These are phyloP conservation scores for Catostylus mosaicus DNA, from an alignment of 30 jellyfish, hydroid and myxozoan genomes.

Conservation along the genomic window DNA sequence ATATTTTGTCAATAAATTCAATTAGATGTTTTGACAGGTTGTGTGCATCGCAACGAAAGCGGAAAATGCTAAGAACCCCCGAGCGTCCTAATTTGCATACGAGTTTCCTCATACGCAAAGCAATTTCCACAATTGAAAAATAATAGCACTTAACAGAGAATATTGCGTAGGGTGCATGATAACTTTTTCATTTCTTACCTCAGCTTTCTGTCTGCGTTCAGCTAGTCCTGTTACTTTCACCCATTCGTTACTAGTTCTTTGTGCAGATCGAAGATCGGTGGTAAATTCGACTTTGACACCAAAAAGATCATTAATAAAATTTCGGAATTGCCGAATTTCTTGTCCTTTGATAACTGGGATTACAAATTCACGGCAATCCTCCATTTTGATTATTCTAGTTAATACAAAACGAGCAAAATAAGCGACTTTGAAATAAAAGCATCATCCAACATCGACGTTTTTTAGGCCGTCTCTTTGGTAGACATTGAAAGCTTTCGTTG, in stretches of 20 bases:
- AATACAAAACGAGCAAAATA: no score
- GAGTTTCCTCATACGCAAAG: neutral
- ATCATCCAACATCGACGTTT: no score
- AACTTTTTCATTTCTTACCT: constrained; percentile 47
- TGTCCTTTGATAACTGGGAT: constrained; percentile 40
- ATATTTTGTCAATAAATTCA: no score
- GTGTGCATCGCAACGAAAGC: no score
- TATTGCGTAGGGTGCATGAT: neutral
- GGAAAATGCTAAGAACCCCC: neutral
- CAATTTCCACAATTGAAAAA: no score
- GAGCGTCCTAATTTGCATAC: constrained; percentile 12
- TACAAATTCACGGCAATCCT: constrained; percentile 45
- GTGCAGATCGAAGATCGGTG: constrained; percentile 22
- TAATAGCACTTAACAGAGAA: no score
- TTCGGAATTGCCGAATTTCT: constrained; percentile 11
- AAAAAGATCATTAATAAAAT: constrained; percentile 19
- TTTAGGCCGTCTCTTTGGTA: no score
- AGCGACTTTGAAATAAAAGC: no score
- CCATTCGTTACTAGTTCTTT: constrained; percentile 59
- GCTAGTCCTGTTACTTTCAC: constrained; percentile 42
- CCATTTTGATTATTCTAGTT: neutral
- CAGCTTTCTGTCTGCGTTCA: constrained; percentile 20
- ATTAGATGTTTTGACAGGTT: no score
- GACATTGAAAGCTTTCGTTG: no score
- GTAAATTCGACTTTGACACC: constrained; percentile 49